These are phyloP conservation scores for Bettongia penicillata DNA, from an alignment of 2,113 vertebrate genomes.

Conservation along the genomic window DNA sequence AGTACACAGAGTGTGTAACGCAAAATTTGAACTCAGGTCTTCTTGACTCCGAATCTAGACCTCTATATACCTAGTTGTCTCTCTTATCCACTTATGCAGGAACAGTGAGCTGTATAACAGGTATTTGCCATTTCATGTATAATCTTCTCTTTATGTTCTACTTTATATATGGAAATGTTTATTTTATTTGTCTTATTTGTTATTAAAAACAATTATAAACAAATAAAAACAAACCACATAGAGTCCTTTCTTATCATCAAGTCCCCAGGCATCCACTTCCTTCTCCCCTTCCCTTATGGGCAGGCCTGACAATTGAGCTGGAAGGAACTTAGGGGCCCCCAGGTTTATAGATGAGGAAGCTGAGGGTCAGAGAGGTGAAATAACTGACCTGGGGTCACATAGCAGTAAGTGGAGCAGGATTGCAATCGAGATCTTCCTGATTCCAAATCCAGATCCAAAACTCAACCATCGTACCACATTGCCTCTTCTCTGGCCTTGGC, in stretches of 20 bases:
- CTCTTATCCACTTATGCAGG: too few species aligned
- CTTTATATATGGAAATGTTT: too few species aligned
- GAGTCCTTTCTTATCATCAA: neutral
- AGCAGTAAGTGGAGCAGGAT: neutral
- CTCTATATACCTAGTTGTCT: too few species aligned
- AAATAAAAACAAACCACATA: neutral
- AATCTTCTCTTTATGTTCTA: too few species aligned
- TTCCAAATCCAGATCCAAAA: neutral
- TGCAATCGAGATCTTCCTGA: neutral
- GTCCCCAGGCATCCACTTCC: neutral
- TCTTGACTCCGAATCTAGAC: too few species aligned
- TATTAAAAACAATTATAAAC: too few species aligned
- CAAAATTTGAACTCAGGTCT: neutral
- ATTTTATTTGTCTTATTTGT: too few species aligned
- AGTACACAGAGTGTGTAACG: neutral
- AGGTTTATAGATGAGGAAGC: neutral
- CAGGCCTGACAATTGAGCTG: neutral
- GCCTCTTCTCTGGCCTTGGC: neutral
- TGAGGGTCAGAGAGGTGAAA: neutral
- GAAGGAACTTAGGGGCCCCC: neutral
- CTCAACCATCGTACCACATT: neutral
- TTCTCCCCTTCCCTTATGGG: neutral
- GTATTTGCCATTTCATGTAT: too few species aligned
- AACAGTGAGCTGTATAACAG: too few species aligned
- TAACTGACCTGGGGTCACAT: neutral